Percentiles rank a stretch among this genome's conserved stretches.
Conservation (phyloP, 2,888 invertebrate genomes). For the Sphaerophoria taeniata region DNA sequence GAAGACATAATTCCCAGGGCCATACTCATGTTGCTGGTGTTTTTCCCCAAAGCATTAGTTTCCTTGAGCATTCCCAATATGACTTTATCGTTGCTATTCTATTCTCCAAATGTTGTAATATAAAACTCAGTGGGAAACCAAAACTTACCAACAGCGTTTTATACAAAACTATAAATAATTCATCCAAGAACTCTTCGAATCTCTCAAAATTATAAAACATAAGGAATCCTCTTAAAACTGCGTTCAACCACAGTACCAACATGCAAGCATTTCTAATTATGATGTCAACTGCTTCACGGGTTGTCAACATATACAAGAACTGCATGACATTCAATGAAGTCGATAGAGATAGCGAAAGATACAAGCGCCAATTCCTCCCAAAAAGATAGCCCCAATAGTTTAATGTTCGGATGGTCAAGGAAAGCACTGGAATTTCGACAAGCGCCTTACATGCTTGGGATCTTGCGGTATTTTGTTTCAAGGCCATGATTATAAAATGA, state of each 20-base stretch:
- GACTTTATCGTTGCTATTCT: no score
- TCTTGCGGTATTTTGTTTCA: no score
- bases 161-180: slow-evolving; percentile 28
- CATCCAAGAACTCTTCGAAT: slow-evolving; percentile 45
- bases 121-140: no score
- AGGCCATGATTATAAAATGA: no score
- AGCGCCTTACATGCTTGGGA: no score
- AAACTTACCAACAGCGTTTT: slow-evolving; percentile 37
- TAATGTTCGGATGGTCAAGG: no score
- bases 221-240: slow-evolving; percentile 73
- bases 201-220: slow-evolving; percentile 24
- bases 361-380: slow-evolving; percentile 78
- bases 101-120: no score
- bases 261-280: slow-evolving; percentile 80
- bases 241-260: slow-evolving; percentile 80
- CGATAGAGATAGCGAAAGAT: slow-evolving; percentile 76
- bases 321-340: slow-evolving; percentile 78
- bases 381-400: slow-evolving; percentile 80
- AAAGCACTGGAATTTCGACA: no score
- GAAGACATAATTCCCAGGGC: slow-evolving; percentile 71
- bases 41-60: slow-evolving; percentile 75
- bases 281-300: slow-evolving; percentile 78
- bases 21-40: slow-evolving; percentile 71
- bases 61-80: no score
- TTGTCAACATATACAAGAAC: slow-evolving; percentile 78